Conservation (phyloP, 2,113 vertebrate species). For the Muscicapa adusta region DNA sequence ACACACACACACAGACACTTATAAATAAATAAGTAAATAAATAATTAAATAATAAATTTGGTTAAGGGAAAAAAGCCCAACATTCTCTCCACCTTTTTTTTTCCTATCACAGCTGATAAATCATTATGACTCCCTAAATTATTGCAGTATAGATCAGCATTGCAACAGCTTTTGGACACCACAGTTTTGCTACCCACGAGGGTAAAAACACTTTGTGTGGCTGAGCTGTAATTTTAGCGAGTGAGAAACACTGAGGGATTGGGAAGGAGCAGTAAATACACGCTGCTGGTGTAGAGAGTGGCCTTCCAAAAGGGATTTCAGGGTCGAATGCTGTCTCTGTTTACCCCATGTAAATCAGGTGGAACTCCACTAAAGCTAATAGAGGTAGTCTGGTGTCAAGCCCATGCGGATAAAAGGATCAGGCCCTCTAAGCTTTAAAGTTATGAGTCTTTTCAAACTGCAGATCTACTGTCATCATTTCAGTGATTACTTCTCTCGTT, state of each 20-base stretch:
- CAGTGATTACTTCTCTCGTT: conserved; percentile 40
- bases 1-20: no score
- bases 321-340: conserved; percentile 22
- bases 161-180: not conserved
- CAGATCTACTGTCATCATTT: conserved; percentile 34
- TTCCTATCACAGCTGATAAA: not conserved
- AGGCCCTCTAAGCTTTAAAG: conserved; percentile 48
- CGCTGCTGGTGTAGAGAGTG: not conserved
- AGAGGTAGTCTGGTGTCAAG: conserved; percentile 22
- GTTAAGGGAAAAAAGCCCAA: not conserved
- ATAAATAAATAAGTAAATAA: not conserved
- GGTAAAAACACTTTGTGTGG: not conserved
- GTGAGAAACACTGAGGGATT: not conserved
- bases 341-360: conserved; percentile 43
- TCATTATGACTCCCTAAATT: not conserved
- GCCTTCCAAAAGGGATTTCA: conserved; percentile 39
- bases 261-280: not conserved
- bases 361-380: conserved; percentile 39
- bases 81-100: not conserved
- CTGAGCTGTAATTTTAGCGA: not conserved
- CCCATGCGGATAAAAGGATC: conserved; percentile 48
- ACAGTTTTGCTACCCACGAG: not conserved
- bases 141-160: not conserved
- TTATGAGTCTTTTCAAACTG: conserved; percentile 59
- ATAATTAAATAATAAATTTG: not conserved